Evolutionary conservation across 2,797 vertebrate species (phyloP).

Genomic region (Alcedo quadribrachys): DNA sequence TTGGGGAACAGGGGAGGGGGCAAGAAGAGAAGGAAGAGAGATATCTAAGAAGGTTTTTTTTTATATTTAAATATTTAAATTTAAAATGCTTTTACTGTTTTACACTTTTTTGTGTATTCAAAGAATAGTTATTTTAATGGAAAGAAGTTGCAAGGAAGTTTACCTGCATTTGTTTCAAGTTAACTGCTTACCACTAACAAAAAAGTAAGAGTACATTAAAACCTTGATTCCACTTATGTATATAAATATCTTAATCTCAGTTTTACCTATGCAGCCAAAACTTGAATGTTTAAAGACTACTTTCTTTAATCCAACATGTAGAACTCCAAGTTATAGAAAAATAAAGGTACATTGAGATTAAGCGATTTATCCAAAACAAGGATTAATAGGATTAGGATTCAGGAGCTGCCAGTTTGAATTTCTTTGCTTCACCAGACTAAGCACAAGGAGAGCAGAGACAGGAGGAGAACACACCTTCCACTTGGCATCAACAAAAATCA

Average conservation of each 20-base stretch:
- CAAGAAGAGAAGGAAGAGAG: neutral
- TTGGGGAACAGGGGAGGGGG: rapidly evolving
- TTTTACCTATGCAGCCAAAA: neutral
- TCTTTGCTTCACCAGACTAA: neutral
- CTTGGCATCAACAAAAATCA: neutral
- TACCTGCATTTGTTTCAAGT: neutral
- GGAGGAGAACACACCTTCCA: neutral
- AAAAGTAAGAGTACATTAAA: neutral
- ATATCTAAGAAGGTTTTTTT: neutral
- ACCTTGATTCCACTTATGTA: neutral
- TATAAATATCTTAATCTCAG: neutral
- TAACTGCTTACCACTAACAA: neutral
- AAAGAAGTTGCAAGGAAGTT: conserved; percentile 1
- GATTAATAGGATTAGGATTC: conserved; percentile 39
- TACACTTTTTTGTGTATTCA: neutral
- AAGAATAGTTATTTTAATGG: neutral
- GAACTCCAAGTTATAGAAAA: conserved; percentile 41
- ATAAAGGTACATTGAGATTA: conserved; percentile 27
- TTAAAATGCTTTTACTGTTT: neutral
- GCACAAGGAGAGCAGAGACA: neutral
- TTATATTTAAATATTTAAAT: neutral
- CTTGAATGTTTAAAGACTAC: neutral
- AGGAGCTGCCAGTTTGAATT: neutral
- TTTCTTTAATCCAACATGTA: conserved; percentile 2
- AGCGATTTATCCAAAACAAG: neutral